phyloP scores from a whole-genome alignment of 35 echinoderm and acorn worm species.

The Holothuria glaberrima region DNA sequence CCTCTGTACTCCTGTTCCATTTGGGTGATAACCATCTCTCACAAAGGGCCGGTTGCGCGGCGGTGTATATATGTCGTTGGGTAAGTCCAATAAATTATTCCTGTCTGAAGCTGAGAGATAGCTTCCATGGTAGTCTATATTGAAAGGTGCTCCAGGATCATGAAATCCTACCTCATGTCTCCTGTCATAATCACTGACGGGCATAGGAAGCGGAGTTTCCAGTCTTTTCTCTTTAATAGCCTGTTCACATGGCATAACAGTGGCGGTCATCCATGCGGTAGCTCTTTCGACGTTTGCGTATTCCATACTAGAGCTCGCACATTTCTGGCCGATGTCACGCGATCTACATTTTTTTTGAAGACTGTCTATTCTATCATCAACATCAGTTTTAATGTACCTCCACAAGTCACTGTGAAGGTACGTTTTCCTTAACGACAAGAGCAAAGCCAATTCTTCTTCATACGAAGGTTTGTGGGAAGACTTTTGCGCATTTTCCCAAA shows the following conservation, averaged over 20 bases:
- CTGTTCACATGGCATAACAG: neutral
- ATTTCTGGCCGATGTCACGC: neutral
- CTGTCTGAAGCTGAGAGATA: no score
- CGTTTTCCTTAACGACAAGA: slow-evolving; percentile 19
- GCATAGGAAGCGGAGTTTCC: neutral
- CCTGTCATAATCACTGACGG: neutral
- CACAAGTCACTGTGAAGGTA: slow-evolving; percentile 22
- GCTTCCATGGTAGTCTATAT: no score
- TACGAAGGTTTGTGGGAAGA: slow-evolving; percentile 47
- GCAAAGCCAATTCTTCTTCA: slow-evolving; percentile 47
- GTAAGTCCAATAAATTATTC: no score
- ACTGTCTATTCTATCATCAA: slow-evolving; percentile 40
- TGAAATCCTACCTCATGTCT: neutral
- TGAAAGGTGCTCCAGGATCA: neutral
- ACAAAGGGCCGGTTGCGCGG: no score
- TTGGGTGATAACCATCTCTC: no score
- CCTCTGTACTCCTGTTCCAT: no score
- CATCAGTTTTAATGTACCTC: slow-evolving; percentile 25
- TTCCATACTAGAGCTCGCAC: neutral
- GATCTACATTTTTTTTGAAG: slow-evolving; percentile 47
- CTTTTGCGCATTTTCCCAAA: slow-evolving; percentile 25
- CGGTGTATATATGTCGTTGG: no score
- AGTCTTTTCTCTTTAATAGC: neutral
- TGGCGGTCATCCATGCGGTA: neutral
- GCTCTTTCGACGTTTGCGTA: neutral